Conservation (phyloP, 1,140 invertebrate genomes). For the Neodiprion pinetum region DNA sequence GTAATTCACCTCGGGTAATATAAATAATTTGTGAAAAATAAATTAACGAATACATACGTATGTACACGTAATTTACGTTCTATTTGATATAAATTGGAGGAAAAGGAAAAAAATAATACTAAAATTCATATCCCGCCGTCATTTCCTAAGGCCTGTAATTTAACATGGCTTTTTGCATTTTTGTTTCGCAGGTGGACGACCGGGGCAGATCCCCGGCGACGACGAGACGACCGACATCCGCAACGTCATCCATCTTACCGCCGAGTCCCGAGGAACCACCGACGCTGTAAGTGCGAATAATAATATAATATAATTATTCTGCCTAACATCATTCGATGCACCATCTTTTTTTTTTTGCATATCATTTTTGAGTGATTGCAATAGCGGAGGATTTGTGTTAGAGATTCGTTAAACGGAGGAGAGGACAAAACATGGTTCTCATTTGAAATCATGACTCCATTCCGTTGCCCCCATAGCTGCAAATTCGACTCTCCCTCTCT, state of each 20-base stretch:
- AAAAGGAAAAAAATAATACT: too few species aligned
- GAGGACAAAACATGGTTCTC: not conserved
- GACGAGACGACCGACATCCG: constrained; percentile 49
- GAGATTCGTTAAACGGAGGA: not conserved
- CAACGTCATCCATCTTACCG: constrained; percentile 50
- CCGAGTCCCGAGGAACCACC: constrained; percentile 58
- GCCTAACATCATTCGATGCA: too few species aligned
- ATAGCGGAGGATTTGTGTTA: constrained; percentile 25
- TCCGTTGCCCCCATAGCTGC: constrained; percentile 19
- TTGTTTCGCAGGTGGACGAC: constrained; percentile 54
- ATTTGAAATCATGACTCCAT: constrained; percentile 12
- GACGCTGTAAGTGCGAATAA: constrained; percentile 56
- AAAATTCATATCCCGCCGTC: too few species aligned
- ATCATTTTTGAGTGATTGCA: constrained; percentile 16
- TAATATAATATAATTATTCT: constrained; percentile 27
- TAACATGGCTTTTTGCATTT: not conserved
- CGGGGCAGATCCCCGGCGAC: constrained; percentile 57
- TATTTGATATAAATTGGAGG: too few species aligned
- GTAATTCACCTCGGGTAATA: too few species aligned
- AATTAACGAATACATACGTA: too few species aligned
- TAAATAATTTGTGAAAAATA: too few species aligned
- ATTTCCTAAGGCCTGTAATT: too few species aligned
- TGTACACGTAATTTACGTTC: too few species aligned
- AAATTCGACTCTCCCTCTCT: constrained; percentile 20
- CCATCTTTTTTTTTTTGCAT: too few species aligned